Base-by-base conservation (phyloP, 2,113 vertebrate genomes). In the Eretmochelys imbricata region DNA sequence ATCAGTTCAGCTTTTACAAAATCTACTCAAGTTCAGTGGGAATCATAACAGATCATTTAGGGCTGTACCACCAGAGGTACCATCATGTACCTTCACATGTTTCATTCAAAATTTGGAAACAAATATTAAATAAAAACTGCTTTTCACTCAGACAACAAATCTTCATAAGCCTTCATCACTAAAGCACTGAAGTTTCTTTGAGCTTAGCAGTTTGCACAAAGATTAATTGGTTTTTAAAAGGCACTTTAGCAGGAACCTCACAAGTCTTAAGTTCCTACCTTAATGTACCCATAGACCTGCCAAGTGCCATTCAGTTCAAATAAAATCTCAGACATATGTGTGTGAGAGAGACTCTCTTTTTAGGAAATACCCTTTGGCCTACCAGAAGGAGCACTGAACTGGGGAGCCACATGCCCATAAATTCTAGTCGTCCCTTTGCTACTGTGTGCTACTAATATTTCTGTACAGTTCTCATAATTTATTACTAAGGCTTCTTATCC, bases 1-100 rank as follows among this genome's bases (percentile, higher is more conserved):
- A 95, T 85, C 69, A 85, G 22, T 59, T 94, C 80, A 85, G n/a
- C 65, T 94, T 85, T 91, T 93, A 54, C 90, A 82, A 65, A 1
- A 0, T 81, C 57, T 82, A 17, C 42, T 42, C 79, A 83, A 69
- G 84, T 90, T 93, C 86, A 90, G 81, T 87, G 6, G 14, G 5
- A 81, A 85, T 10, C 55, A 4, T 16, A 94, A 87, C 19, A 89
- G 90, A 72, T 38, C 91, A 75, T 10, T 16, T 48, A 91, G 11
- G 48, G n/a, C 35, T 75, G 10, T 51, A 91, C 48, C 54, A 59
- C 57, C 82, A 90, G 48, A 84, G 38, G 55, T 65, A 69, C n/a
- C 27, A 49, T 48, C 86, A 55, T 82, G 94, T 84, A 83, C 80
- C 80, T 85, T 88, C 29, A 29, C n/a, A 2, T 50, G 16, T 87